Percentiles rank a stretch among this genome's conserved stretches.
Conservation (phyloP, 2,113 vertebrate genomes). For the Sula dactylatra region DNA sequence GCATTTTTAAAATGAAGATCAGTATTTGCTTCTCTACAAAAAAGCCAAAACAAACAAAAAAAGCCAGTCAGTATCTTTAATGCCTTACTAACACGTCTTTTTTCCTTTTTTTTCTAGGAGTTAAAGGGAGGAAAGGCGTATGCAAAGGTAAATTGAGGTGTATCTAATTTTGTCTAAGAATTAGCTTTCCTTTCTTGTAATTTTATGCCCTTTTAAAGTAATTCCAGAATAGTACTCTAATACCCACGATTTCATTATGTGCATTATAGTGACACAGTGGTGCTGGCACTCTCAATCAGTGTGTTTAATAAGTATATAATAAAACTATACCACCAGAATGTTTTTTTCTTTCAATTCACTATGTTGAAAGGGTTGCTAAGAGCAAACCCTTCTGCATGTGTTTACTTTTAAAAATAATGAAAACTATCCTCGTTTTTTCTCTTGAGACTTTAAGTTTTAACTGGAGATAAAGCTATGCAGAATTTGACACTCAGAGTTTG, state of each 20-base stretch:
- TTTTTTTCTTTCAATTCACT: not conserved
- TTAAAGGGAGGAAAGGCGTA: constrained; percentile 94
- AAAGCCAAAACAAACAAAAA: not conserved
- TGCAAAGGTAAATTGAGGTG: constrained; percentile 84
- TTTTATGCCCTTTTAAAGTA: not conserved
- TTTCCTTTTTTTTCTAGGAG: constrained; percentile 77
- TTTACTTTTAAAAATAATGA: not conserved
- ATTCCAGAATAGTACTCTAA: not conserved
- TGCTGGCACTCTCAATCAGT: not conserved
- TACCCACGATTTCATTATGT: not conserved
- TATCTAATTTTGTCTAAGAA: not conserved
- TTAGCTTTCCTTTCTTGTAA: not conserved
- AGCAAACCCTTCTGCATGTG: not conserved
- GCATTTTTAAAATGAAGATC: not conserved
- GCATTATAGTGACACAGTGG: not conserved
- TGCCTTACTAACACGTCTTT: not conserved
- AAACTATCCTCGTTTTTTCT: not conserved
- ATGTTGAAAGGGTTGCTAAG: not conserved
- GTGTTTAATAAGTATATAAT: not conserved
- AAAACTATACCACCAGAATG: not conserved
- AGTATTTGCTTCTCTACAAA: not conserved
- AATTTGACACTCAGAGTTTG: not conserved
- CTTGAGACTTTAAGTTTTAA: not conserved
- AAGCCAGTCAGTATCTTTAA: not conserved
- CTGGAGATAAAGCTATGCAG: not conserved